Percentiles rank a stretch among this genome's conserved stretches.
These are phyloP conservation scores for Epizoanthus illoricatus DNA, from an alignment of 92 coral and sea anemone species.

Conservation along the genomic window DNA sequence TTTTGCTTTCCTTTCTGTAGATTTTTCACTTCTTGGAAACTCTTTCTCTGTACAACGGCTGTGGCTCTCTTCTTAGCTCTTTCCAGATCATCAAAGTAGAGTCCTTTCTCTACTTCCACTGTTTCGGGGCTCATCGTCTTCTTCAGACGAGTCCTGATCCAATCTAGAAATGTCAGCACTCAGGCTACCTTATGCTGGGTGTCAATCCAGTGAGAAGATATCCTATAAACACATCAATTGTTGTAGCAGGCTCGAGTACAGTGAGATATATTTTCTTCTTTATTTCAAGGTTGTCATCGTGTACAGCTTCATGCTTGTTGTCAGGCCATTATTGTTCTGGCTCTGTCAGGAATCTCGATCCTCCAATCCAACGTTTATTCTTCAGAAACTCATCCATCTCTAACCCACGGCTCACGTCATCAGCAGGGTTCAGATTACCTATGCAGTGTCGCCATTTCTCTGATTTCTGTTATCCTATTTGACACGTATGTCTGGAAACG, in stretches of 20 bases:
- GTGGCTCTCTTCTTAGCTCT: slow-evolving; percentile 33
- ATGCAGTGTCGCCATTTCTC: slow-evolving; percentile 73
- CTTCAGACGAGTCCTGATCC: slow-evolving; percentile 12
- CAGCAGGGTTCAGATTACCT: slow-evolving; percentile 55
- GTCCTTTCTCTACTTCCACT: background rate
- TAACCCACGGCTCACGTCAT: too few relatives aligned
- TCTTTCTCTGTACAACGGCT: slow-evolving; percentile 40
- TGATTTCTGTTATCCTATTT: too few relatives aligned
- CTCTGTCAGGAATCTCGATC: slow-evolving; percentile 56
- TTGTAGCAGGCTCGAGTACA: background rate
- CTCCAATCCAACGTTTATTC: too few relatives aligned
- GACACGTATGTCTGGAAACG: slow-evolving; percentile 71
- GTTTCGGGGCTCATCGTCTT: background rate
- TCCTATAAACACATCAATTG: slow-evolving; percentile 31
- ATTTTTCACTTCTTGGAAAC: slow-evolving; percentile 40
- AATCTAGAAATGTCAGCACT: slow-evolving; percentile 39
- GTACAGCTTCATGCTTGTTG: slow-evolving; percentile 24
- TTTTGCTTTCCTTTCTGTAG: slow-evolving; percentile 29
- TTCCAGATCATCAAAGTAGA: slow-evolving; percentile 46
- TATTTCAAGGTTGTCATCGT: slow-evolving; percentile 45
- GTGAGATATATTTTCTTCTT: slow-evolving; percentile 33
- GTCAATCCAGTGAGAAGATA: slow-evolving; percentile 49
- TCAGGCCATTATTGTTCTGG: slow-evolving; percentile 54
- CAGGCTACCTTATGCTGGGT: slow-evolving; percentile 41
- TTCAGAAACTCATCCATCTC: too few relatives aligned